These are phyloP conservation scores for Venustoraphidia nigricollis DNA, from an alignment of 2,888 invertebrate species.

Conservation along the genomic window DNA sequence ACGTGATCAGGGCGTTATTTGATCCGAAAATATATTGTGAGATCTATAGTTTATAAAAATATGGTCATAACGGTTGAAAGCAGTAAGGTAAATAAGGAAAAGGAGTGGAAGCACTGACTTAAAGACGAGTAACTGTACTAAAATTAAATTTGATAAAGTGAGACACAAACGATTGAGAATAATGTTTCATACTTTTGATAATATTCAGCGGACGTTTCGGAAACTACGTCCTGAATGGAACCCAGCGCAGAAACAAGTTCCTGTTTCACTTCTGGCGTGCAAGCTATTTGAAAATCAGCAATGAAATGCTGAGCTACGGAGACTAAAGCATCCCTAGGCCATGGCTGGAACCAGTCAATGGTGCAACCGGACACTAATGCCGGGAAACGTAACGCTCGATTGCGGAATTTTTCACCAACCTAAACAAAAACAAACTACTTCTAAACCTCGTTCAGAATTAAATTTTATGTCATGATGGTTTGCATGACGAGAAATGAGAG, in stretches of 20 bases:
- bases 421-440: conserved; percentile 21
- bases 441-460: background rate
- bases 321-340: conserved; percentile 91
- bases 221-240: conserved; percentile 85
- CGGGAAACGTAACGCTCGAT: conserved; percentile 81
- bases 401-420: conserved; percentile 92
- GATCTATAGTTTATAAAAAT: too few relatives aligned
- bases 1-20: too few relatives aligned
- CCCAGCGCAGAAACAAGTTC: conserved; percentile 83
- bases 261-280: conserved; percentile 65
- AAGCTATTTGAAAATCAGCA: conserved; percentile 75
- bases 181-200: conserved; percentile 46
- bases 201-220: conserved; percentile 70
- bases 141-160: background rate
- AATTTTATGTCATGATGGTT: conserved; percentile 1
- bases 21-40: too few relatives aligned
- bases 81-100: too few relatives aligned
- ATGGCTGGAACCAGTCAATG: conserved; percentile 96
- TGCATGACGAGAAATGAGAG: too few relatives aligned
- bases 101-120: too few relatives aligned
- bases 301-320: conserved; percentile 88
- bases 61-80: too few relatives aligned
- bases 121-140: too few relatives aligned
- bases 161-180: background rate
- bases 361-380: conserved; percentile 95